phyloP scores from a whole-genome alignment of 2,113 vertebrate genomes.

The Ochotona princeps region DNA sequence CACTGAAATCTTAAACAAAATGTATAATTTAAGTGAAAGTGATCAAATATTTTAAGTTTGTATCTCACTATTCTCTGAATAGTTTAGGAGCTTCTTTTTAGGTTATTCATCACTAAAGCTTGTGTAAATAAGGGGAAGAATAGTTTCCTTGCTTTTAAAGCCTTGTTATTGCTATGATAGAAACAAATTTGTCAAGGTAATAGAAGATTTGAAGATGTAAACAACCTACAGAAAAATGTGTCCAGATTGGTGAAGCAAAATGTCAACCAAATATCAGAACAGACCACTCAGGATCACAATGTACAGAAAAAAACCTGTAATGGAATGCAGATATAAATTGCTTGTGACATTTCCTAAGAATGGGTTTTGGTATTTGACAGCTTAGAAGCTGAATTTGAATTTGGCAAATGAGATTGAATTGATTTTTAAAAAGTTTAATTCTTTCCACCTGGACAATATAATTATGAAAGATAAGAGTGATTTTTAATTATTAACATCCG shows the following conservation, averaged over 20 bases:
- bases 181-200: background rate
- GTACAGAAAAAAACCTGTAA: background rate
- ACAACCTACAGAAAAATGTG: background rate
- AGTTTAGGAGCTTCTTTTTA: background rate
- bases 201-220: background rate
- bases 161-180: background rate
- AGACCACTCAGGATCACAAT: background rate
- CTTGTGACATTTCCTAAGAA: background rate
- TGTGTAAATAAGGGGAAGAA: background rate
- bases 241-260: background rate
- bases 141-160: background rate
- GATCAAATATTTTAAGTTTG: background rate
- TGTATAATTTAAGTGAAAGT: background rate
- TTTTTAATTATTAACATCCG: conserved; percentile 20
- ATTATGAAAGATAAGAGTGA: conserved; percentile 15
- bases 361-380: background rate
- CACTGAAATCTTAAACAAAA: background rate
- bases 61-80: background rate
- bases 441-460: background rate
- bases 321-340: background rate
- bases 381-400: background rate
- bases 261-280: background rate
- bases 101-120: background rate
- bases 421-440: background rate
- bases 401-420: background rate